These are phyloP conservation scores for Merluccius polli DNA, from an alignment of 2,797 vertebrate genomes.

Conservation along the genomic window DNA sequence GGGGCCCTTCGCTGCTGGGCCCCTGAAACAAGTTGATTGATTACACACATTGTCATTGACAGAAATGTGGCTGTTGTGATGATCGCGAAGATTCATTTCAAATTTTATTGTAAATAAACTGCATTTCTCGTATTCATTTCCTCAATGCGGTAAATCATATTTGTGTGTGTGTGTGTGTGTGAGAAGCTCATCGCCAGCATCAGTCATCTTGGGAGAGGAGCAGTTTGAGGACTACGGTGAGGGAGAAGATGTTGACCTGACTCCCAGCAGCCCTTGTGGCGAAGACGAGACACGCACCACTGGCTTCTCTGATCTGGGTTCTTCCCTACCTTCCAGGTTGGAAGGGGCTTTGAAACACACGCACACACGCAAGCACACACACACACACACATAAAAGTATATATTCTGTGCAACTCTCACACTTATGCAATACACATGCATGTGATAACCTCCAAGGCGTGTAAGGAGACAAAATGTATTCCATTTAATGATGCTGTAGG, in stretches of 20 bases:
- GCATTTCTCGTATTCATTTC: neutral
- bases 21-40: too few species aligned
- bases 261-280: slow-evolving; percentile 86
- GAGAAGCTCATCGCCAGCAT: slow-evolving; percentile 23
- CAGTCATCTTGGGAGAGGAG: slow-evolving; percentile 75
- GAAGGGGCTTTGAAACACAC: slow-evolving; percentile 4
- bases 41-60: too few species aligned
- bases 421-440: neutral
- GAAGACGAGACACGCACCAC: slow-evolving; percentile 86
- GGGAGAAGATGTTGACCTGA: slow-evolving; percentile 87
- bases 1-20: neutral
- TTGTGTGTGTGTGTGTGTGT: neutral
- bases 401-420: neutral
- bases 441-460: too few species aligned
- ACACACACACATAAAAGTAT: neutral
- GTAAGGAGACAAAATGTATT: too few species aligned
- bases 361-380: neutral
- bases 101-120: neutral
- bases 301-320: slow-evolving; percentile 88
- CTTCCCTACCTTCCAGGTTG: slow-evolving; percentile 91
- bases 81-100: neutral
- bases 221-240: slow-evolving; percentile 98
- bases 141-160: neutral
- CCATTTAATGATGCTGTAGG: too few species aligned
- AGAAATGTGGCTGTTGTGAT: too few species aligned